Evolutionary conservation across 1,140 invertebrate species (phyloP), one percentile per base, ranked within the genome.

Genomic region (Diuraphis noxia): DNA sequence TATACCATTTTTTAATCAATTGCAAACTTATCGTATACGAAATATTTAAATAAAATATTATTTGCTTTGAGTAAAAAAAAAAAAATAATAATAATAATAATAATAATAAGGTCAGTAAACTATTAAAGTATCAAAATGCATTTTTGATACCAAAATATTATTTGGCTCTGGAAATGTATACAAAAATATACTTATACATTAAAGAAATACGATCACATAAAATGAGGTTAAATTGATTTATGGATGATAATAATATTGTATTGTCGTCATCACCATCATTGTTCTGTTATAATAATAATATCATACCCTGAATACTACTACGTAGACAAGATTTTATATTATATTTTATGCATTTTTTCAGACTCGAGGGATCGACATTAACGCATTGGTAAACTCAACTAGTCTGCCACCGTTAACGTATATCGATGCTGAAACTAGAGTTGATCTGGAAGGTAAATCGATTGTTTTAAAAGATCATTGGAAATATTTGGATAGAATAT

Each of bases 401-500:
- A n/a, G 34, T 91, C 49, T 91, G 10, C 77, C 89, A 19, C 77
- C 89, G 9, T 81, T 91, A 36, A 91, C 89, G 13, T 91, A 81
- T 25, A 49, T 91, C 30, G 72, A 91, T 38, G 43, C 72, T 1
- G 89, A 91, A 17, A 81, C 89, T 21, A 91, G 77, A 52, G 72
- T 82, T 0, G 89, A 91, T 25, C 19, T 91, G 36, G 89, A 91
- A 82, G 25, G 72, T 21, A 91, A 91, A 91, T 91, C 89, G 2
- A 30, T 79, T 43, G n/a, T 38, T 21, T 88, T 92, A 34, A 92
- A 52, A 52, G 85, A 88, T 25, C 92, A 92, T 88, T 92, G 63
- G 86, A 63, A 81, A 1, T 92, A 92, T 86, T 91, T 92, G 52
- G 88, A 92, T 25, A 90, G 88, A 8, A 86, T 40, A 36, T n/a